Conservation (phyloP, 2,113 vertebrate genomes). For the Antidorcas marsupialis region DNA sequence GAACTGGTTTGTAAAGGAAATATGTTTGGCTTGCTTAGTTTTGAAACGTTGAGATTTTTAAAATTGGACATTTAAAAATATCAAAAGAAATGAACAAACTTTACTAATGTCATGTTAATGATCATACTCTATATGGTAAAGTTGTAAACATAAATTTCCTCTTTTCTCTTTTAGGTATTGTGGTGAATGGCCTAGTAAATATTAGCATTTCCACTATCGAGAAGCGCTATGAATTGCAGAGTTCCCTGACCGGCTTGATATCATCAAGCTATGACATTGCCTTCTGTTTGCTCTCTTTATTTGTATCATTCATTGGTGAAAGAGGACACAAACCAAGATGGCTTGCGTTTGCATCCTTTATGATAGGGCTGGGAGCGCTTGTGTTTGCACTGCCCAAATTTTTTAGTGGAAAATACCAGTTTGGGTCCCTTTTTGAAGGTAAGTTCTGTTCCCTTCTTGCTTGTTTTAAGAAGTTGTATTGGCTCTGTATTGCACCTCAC, state of each 20-base stretch:
- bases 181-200: constrained; percentile 86
- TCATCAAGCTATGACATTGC: constrained; percentile 86
- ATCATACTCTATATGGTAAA: not conserved
- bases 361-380: constrained; percentile 84
- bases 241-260: constrained; percentile 82
- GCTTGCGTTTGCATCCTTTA: constrained; percentile 83
- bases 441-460: constrained; percentile 53
- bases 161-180: constrained; percentile 75
- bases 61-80: not conserved
- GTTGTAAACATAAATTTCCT: not conserved
- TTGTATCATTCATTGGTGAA: constrained; percentile 84
- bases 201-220: constrained; percentile 86
- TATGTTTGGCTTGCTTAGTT: not conserved
- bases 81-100: not conserved
- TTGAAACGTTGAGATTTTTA: not conserved
- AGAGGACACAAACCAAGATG: constrained; percentile 87
- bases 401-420: constrained; percentile 75
- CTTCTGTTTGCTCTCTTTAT: constrained; percentile 81
- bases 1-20: not conserved
- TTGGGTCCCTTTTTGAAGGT: constrained; percentile 81
- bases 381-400: constrained; percentile 84
- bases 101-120: not conserved
- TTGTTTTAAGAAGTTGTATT: not conserved
- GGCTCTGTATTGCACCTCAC: not conserved
- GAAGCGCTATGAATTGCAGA: constrained; percentile 84